Conservation (phyloP, 2,797 vertebrate species). For the Rhinophrynus dorsalis region DNA sequence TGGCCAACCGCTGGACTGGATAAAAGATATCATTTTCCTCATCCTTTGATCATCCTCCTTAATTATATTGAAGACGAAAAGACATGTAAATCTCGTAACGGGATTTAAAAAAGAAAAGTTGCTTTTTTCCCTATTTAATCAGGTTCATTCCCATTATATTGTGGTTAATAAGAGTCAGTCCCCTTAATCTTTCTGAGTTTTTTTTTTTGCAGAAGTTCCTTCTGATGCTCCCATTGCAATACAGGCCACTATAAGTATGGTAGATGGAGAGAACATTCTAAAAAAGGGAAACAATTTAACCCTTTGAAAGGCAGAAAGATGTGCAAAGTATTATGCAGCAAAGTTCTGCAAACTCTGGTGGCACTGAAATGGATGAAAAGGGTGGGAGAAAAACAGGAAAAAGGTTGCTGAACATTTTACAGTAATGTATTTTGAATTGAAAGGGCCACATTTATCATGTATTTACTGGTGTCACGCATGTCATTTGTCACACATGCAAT, state of each 20-base stretch:
- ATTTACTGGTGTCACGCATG: too few relatives aligned
- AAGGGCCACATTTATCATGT: too few relatives aligned
- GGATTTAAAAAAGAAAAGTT: conserved; percentile 55
- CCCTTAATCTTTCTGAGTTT: conserved; percentile 15
- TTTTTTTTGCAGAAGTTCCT: conserved; percentile 6
- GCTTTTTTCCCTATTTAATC: conserved; percentile 38
- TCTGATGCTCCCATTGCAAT: too few relatives aligned
- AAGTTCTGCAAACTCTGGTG: too few relatives aligned
- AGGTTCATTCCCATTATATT: conserved; percentile 36
- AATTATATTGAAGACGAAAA: conserved; percentile 53
- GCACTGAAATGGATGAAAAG: background rate
- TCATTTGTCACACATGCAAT: too few relatives aligned
- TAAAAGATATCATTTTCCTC: background rate
- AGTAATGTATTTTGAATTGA: too few relatives aligned
- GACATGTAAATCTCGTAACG: conserved; percentile 52
- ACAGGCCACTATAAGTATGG: too few relatives aligned
- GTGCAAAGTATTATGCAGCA: too few relatives aligned
- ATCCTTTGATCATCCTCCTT: conserved; percentile 52
- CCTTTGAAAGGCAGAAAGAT: too few relatives aligned
- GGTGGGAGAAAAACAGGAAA: background rate
- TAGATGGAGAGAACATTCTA: too few relatives aligned
- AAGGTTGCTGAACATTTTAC: too few relatives aligned
- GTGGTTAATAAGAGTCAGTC: conserved; percentile 35
- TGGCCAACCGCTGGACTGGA: background rate
- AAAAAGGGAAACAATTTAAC: too few relatives aligned